These are phyloP conservation scores for Falco biarmicus DNA, from an alignment of 2,797 vertebrate genomes.

Conservation along the genomic window DNA sequence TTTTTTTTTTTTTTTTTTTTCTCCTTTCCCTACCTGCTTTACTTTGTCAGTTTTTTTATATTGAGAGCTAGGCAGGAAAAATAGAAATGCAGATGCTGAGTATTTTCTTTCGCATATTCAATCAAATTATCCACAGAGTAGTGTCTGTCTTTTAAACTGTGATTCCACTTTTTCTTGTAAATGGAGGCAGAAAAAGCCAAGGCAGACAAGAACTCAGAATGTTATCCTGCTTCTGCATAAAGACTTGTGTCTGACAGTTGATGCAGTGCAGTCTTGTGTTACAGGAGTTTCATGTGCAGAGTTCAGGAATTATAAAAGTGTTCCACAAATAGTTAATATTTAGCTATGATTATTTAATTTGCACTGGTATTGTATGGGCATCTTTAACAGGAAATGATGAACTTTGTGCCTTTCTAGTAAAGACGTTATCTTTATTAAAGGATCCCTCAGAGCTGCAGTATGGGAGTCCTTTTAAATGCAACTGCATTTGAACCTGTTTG, in stretches of 20 bases:
- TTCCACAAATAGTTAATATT: slow-evolving; percentile 1
- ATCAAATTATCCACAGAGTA: background rate
- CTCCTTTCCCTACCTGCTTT: background rate
- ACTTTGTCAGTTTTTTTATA: background rate
- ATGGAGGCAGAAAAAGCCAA: background rate
- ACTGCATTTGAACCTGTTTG: background rate
- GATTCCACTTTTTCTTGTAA: background rate
- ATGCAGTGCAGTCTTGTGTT: background rate
- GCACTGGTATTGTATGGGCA: background rate
- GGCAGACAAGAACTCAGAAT: background rate
- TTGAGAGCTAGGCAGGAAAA: background rate
- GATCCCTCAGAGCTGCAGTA: background rate
- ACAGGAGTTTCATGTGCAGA: background rate
- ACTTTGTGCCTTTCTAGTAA: slow-evolving; percentile 19
- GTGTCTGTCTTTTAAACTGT: background rate
- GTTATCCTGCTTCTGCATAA: background rate
- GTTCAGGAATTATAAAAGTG: slow-evolving; percentile 4
- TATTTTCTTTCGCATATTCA: background rate
- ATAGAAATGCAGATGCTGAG: background rate
- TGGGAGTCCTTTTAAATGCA: background rate
- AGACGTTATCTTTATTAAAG: slow-evolving; percentile 10
- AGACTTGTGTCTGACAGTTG: background rate
- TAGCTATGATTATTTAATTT: background rate
- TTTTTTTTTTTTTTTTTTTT: no score
- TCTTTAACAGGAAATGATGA: background rate